A percentile compares a stretch with the other conserved stretches of the same genome.
phyloP scores from a whole-genome alignment of 1,140 invertebrate genomes.

The Nasonia giraulti region DNA sequence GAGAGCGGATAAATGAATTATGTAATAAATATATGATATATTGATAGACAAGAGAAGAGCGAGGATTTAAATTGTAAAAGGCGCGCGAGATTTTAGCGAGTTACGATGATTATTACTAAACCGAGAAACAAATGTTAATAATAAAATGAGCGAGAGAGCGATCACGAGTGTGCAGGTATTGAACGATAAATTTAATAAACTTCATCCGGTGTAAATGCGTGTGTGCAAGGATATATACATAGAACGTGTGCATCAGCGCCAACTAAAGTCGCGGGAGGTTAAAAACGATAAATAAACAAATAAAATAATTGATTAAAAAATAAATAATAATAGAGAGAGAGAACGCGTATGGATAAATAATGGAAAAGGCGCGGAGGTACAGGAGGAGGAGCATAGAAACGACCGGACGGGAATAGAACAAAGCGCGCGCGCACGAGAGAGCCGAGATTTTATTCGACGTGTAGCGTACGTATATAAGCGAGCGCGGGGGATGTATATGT shows the following conservation, averaged over 20 bases:
- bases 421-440: not conserved
- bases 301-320: conserved; percentile 26
- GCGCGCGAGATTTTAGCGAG: conserved; percentile 19
- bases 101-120: conserved; percentile 21
- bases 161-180: not conserved
- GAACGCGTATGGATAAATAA: not conserved
- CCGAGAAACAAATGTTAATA: conserved; percentile 8
- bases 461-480: too few species aligned
- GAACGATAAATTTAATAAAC: not conserved
- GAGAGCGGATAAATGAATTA: conserved; percentile 35
- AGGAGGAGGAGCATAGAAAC: too few species aligned
- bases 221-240: not conserved
- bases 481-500: too few species aligned
- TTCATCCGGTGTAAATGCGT: not conserved
- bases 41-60: conserved; percentile 46
- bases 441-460: conserved; percentile 9
- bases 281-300: not conserved
- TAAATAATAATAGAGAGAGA: not conserved
- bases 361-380: too few species aligned
- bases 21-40: conserved; percentile 36
- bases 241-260: not conserved
- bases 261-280: too few species aligned
- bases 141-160: not conserved
- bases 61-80: conserved; percentile 19
- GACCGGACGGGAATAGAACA: not conserved